Evolutionary conservation across 2,888 invertebrate species (phyloP).

Genomic region (Tipula unca): DNA sequence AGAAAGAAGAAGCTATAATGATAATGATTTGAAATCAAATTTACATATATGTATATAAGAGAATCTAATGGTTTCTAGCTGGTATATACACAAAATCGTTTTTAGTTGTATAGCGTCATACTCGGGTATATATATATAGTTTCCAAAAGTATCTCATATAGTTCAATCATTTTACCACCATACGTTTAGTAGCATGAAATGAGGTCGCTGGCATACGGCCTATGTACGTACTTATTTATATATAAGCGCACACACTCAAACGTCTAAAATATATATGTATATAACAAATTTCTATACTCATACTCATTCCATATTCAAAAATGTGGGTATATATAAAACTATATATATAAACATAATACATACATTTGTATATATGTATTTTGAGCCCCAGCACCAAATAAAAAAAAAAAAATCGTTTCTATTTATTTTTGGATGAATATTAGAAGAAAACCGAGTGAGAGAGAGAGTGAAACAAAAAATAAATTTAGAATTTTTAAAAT

Average conservation of each 20-base stretch:
- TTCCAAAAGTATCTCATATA: neutral
- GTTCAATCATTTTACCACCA: neutral
- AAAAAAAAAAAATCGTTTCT: neutral
- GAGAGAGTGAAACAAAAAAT: neutral
- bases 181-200: neutral
- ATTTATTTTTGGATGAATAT: neutral
- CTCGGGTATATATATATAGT: neutral
- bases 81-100: neutral
- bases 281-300: neutral
- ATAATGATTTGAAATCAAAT: neutral
- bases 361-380: neutral
- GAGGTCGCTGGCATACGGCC: neutral
- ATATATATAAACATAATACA: neutral
- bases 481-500: neutral
- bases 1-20: neutral
- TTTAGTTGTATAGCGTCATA: neutral
- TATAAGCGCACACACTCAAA: neutral
- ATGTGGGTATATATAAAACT: neutral
- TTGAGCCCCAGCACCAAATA: neutral
- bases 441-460: neutral
- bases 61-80: neutral
- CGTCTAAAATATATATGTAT: neutral
- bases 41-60: neutral
- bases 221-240: neutral
- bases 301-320: neutral